Evolutionary conservation across 2,113 vertebrate genomes (phyloP), one percentile per base, ranked within the genome.

Genomic region (Monarcha castaneiventris): DNA sequence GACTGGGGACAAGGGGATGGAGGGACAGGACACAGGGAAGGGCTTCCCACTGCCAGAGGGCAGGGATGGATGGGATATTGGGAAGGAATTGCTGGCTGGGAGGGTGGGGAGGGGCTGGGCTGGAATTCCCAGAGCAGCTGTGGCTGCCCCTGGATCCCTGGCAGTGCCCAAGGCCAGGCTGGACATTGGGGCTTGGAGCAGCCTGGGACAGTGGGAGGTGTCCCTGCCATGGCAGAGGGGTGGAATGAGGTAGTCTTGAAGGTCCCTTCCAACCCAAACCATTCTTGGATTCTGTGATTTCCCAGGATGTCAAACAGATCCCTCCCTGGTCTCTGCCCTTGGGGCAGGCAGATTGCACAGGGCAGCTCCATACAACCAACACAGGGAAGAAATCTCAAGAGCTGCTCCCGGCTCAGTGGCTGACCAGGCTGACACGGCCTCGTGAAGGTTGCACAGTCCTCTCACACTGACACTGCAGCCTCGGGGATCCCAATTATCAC

Each of bases 301-400:
- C 32, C 56, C 41, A 23, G 5, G 10, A 20, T 5, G 9, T 9
- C 56, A 26, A 3, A 17, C 44, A 61, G 41, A 39, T 61, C 46
- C 41, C 32, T 35, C 10, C 6, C 58, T 43, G 58, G 1, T 32
- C 20, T 19, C 13, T n/a, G 63, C 48, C 8, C 51, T 2, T 0
- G 41, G 5, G 23, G 30, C 41, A 35, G 43, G 18, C 0, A 1
- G 30, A 1, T 39, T 21, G 3, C 25, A 0, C 1, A 1, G 16
- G 48, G 43, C 62, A 67, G 43, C 73, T 10, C 3, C 1, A 3
- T 1, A 2, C 4, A 6, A 7, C 1, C 18, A 33, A 2, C 20
- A 5, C 20, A 4, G 0, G 13, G 22, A 10, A 27, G 15, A 22
- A 3, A 25, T 5, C 32, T 6, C 10, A 10, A 3, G 33, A 14